A percentile compares a stretch with the other conserved stretches of the same genome.
phyloP scores from a whole-genome alignment of 2,888 invertebrate genomes.

The Coelogynopora nodosa region DNA sequence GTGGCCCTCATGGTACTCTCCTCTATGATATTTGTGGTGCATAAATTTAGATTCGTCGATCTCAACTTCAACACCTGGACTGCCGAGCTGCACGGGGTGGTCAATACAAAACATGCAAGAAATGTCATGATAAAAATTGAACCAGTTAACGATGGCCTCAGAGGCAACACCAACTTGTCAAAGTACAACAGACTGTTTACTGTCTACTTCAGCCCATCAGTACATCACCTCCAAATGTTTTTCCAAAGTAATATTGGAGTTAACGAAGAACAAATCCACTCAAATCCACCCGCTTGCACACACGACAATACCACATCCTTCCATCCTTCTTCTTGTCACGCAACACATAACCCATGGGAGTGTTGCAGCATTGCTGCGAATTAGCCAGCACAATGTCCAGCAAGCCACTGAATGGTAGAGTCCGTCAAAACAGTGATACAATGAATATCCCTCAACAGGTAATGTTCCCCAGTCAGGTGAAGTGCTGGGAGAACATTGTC shows the following conservation, averaged over 20 bases:
- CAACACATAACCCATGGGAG: background rate
- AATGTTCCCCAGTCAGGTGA: background rate
- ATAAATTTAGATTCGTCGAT: conserved; percentile 23
- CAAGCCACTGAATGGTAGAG: background rate
- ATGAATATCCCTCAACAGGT: background rate
- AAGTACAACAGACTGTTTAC: background rate
- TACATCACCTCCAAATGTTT: background rate
- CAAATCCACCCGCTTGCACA: background rate
- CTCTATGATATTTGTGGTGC: background rate
- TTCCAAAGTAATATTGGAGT: background rate
- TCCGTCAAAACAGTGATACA: background rate
- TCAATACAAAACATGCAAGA: background rate
- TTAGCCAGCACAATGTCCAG: background rate
- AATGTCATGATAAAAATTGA: background rate
- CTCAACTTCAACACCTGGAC: background rate
- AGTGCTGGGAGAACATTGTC: background rate
- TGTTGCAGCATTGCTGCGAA: background rate
- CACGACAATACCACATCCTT: background rate
- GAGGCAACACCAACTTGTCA: background rate
- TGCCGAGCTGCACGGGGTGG: background rate
- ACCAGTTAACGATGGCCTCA: conserved; percentile 1
- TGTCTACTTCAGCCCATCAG: background rate
- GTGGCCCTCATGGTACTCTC: background rate
- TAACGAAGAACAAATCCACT: background rate
- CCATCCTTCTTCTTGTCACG: background rate